Conservation (phyloP, 2,888 invertebrate species). For the Flabesymbios commensalis region DNA sequence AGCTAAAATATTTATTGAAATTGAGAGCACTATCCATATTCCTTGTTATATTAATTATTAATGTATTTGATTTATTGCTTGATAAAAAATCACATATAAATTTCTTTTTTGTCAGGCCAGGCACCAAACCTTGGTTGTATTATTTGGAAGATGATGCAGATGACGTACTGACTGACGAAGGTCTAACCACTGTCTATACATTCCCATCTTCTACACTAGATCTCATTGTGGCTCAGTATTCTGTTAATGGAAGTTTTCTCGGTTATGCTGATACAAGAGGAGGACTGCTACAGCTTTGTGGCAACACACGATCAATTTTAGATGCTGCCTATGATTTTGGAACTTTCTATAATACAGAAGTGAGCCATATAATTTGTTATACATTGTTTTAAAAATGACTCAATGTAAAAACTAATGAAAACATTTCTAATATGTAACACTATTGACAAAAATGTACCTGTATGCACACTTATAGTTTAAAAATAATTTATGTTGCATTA, state of each 20-base stretch:
- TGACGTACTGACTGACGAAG: constrained; percentile 30
- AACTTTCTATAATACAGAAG: constrained; percentile 45
- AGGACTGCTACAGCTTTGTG: constrained; percentile 60
- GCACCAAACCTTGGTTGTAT: constrained; percentile 48
- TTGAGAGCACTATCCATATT: no score
- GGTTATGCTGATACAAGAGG: constrained; percentile 46
- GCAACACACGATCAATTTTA: constrained; percentile 40
- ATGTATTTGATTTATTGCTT: no score
- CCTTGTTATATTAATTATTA: no score
- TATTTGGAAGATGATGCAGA: constrained; percentile 30
- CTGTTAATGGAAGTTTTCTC: constrained; percentile 57
- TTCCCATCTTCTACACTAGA: constrained; percentile 33
- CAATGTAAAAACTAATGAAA: no score
- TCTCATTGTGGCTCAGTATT: constrained; percentile 47
- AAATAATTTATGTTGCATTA: no score
- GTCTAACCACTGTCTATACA: constrained; percentile 44
- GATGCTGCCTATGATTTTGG: constrained; percentile 61
- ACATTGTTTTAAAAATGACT: no score
- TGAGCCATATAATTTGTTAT: neutral
- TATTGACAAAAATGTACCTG: no score
- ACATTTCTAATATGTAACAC: no score
- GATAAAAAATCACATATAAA: no score
- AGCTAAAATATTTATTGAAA: no score
- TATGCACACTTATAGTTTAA: no score
- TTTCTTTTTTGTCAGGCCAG: constrained; percentile 41